Percentiles rank a stretch among this genome's conserved stretches.
Conservation (phyloP, 2,888 invertebrate genomes). For the Athalia rosae region DNA sequence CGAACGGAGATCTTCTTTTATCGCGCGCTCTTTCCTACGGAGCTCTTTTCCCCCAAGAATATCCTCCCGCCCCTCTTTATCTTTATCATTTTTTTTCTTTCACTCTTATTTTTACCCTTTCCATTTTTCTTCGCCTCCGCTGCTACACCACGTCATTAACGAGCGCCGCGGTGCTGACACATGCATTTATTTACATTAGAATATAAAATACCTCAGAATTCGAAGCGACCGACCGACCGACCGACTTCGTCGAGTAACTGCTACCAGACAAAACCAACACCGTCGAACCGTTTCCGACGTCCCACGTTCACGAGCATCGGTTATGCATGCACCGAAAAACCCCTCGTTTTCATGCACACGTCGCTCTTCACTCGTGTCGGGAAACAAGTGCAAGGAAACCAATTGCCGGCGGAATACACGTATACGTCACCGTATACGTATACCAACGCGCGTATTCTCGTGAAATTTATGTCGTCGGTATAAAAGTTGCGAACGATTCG, state of each 20-base stretch:
- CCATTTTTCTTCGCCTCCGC: not conserved
- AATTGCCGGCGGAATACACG: conserved; percentile 56
- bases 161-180: conserved; percentile 30
- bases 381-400: conserved; percentile 53
- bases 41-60: not conserved
- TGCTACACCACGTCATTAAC: conserved; percentile 30
- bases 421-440: conserved; percentile 19
- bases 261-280: too few species aligned
- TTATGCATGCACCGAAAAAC: conserved; percentile 44
- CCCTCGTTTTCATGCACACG: not conserved
- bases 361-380: not conserved
- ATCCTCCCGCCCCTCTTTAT: not conserved
- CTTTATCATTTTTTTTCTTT: not conserved
- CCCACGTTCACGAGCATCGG: conserved; percentile 48
- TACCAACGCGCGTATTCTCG: conserved; percentile 48
- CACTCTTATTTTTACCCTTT: conserved; percentile 6
- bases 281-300: too few species aligned
- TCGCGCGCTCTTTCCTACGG: too few species aligned
- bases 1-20: too few species aligned
- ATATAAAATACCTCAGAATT: conserved; percentile 50
- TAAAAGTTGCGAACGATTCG: too few species aligned
- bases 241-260: too few species aligned
- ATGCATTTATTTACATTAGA: conserved; percentile 58
- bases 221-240: conserved; percentile 52
- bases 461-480: not conserved